Conservation (phyloP, 2,888 invertebrate genomes). For the Erebia ligea region DNA sequence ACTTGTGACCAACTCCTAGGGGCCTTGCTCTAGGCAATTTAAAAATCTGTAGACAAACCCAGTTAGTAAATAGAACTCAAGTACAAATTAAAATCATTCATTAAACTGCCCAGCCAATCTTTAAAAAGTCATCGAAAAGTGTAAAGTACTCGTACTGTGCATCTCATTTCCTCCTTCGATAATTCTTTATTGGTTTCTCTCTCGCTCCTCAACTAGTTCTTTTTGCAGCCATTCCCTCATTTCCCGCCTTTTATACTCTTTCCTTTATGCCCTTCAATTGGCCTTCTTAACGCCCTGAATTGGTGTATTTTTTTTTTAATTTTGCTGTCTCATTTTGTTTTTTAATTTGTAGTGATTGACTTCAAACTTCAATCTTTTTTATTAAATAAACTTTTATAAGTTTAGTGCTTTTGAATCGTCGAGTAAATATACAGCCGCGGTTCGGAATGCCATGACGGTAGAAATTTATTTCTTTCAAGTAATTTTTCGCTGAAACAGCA, state of each 20-base stretch:
- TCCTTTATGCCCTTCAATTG: constrained; percentile 45
- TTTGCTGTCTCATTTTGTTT: not conserved
- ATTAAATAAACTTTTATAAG: too few species aligned
- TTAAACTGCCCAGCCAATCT: constrained; percentile 2
- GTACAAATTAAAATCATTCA: constrained; percentile 17
- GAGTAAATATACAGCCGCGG: too few species aligned
- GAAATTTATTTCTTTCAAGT: too few species aligned
- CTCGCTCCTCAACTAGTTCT: constrained; percentile 44
- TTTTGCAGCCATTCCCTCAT: constrained; percentile 48
- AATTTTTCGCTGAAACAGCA: too few species aligned
- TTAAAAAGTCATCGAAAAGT: constrained; percentile 10
- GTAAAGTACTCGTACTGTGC: not conserved
- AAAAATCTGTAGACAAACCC: not conserved
- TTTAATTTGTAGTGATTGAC: not conserved
- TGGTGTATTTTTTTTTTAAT: constrained; percentile 1
- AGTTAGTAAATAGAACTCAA: not conserved
- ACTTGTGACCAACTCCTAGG: too few species aligned
- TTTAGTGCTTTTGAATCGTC: too few species aligned
- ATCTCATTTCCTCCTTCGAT: not conserved
- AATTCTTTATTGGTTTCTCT: constrained; percentile 7
- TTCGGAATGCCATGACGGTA: too few species aligned
- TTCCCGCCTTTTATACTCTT: constrained; percentile 57
- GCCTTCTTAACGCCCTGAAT: constrained; percentile 39
- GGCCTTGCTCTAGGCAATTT: not conserved
- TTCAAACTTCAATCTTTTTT: not conserved